Conservation (phyloP, 2,888 invertebrate species). For the Malthinus seriepunctatus region DNA sequence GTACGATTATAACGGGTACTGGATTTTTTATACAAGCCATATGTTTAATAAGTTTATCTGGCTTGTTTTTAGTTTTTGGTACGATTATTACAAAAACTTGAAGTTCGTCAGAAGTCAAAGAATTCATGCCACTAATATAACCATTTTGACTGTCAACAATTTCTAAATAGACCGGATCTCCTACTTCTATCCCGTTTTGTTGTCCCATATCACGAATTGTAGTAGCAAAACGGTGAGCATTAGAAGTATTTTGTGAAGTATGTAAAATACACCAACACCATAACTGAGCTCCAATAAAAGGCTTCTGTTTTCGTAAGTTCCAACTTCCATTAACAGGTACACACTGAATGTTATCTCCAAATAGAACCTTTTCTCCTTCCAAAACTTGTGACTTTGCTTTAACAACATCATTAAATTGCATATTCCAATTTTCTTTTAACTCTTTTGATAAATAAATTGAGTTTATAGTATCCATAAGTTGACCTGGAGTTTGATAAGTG, state of each 20-base stretch:
- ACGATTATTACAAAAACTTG: neutral
- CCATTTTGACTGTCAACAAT: neutral
- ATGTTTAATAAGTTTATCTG: neutral
- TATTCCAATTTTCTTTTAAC: neutral
- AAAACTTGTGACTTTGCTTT: neutral
- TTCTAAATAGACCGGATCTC: neutral
- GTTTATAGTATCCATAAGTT: no score
- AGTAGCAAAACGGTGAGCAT: neutral
- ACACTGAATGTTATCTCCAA: neutral
- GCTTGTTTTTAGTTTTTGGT: neutral
- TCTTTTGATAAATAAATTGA: no score
- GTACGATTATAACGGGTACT: neutral
- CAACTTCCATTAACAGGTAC: neutral
- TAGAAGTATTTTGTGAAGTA: neutral
- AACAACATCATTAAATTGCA: neutral
- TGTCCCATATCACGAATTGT: neutral
- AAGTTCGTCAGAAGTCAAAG: neutral
- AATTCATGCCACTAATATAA: neutral
- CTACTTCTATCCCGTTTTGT: neutral
- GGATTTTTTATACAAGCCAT: neutral
- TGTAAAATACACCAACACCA: neutral
- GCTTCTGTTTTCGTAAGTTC: neutral
- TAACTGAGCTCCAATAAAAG: neutral
- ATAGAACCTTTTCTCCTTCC: neutral
- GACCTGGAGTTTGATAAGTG: no score